These are phyloP conservation scores for Orycteropus afer DNA, from an alignment of 2,113 vertebrate species.

Conservation along the genomic window DNA sequence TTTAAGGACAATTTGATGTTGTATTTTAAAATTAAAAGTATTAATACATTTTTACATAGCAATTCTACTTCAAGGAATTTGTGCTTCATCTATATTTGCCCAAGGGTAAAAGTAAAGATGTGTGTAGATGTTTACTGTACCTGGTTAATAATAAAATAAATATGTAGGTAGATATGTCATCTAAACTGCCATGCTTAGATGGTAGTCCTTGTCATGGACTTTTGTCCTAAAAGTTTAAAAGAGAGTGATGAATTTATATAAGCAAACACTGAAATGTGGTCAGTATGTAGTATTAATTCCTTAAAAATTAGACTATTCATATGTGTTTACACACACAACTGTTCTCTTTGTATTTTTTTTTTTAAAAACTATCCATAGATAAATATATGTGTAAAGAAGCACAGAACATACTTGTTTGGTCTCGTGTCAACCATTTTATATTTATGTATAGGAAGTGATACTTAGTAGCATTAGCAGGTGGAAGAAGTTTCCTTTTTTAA, in stretches of 20 bases:
- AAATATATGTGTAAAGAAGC: background rate
- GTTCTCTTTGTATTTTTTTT: background rate
- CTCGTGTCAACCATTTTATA: background rate
- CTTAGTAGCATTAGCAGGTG: background rate
- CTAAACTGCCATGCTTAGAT: background rate
- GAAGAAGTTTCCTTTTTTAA: background rate
- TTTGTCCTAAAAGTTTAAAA: background rate
- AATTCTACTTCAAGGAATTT: background rate
- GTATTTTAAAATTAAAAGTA: slow-evolving; percentile 10
- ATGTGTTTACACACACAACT: background rate
- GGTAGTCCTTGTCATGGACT: background rate
- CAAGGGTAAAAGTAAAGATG: background rate
- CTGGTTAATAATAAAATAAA: background rate
- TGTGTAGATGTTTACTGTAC: background rate
- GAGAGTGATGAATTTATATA: background rate
- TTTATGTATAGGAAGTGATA: background rate
- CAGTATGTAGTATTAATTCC: background rate
- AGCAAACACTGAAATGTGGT: background rate
- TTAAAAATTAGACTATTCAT: background rate
- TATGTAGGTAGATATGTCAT: background rate
- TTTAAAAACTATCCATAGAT: background rate
- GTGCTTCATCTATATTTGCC: background rate
- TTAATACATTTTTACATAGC: background rate
- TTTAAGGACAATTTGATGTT: background rate
- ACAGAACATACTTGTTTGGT: background rate